Percentiles rank a stretch among this genome's conserved stretches.
These are phyloP conservation scores for Eupithecia vulgata DNA, from an alignment of 2,888 invertebrate species.

Conservation along the genomic window DNA sequence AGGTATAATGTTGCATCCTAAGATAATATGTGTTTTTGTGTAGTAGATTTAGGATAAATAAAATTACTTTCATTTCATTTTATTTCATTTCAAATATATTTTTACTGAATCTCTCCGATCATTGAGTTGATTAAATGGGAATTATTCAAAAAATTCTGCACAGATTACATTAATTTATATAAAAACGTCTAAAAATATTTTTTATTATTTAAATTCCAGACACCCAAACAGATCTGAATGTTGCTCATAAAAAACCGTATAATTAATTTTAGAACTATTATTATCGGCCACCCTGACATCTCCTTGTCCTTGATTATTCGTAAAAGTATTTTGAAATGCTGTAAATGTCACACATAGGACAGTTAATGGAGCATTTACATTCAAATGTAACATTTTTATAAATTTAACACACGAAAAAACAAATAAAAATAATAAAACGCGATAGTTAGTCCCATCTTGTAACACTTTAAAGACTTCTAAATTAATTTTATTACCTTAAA, in stretches of 20 bases:
- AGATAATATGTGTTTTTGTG: no score
- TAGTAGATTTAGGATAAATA: no score
- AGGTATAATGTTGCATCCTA: no score
- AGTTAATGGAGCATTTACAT: slow-evolving; percentile 19
- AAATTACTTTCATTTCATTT: no score
- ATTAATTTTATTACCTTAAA: slow-evolving; percentile 32
- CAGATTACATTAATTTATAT: not conserved
- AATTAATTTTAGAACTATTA: not conserved
- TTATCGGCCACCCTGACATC: not conserved
- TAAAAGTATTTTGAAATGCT: not conserved
- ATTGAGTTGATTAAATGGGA: not conserved
- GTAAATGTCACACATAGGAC: not conserved
- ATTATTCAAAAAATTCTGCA: not conserved
- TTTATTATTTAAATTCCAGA: not conserved
- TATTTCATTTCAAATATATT: no score
- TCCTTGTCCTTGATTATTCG: slow-evolving; percentile 21
- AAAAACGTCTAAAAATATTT: not conserved
- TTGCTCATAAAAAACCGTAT: not conserved
- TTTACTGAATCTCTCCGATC: no score
- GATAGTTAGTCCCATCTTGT: slow-evolving; percentile 23
- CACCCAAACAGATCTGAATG: not conserved
- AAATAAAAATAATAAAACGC: slow-evolving; percentile 24
- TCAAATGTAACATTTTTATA: slow-evolving; percentile 20
- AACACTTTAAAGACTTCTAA: slow-evolving; percentile 31
- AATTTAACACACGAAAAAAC: slow-evolving; percentile 20